Evolutionary conservation across 2,113 vertebrate genomes (phyloP).

Genomic region (Paramormyrops kingsleyae): DNA sequence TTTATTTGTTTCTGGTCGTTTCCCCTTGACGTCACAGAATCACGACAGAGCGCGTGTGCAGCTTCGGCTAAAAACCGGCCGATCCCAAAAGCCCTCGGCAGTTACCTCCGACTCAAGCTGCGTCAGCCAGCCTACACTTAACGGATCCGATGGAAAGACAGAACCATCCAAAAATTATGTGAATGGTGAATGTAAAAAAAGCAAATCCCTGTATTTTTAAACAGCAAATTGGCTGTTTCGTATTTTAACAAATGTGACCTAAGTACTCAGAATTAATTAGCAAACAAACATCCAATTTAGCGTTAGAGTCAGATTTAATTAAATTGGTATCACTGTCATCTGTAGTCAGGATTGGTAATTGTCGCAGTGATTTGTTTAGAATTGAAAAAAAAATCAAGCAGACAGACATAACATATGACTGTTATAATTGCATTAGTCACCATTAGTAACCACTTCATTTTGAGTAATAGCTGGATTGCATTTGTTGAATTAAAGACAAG

Average conservation of each 20-base stretch:
- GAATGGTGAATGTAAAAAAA: conserved; percentile 21
- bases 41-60: neutral
- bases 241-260: conserved; percentile 24
- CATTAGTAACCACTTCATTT: neutral
- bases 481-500: neutral
- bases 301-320: conserved; percentile 32
- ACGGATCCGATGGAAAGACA: neutral
- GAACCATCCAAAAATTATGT: conserved; percentile 15
- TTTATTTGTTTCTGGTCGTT: neutral
- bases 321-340: conserved; percentile 36
- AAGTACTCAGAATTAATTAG: conserved; percentile 19
- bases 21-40: neutral
- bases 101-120: too few relatives aligned
- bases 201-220: conserved; percentile 26
- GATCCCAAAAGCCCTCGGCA: neutral
- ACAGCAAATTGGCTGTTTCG: conserved; percentile 22
- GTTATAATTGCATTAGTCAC: neutral
- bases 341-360: conserved; percentile 2
- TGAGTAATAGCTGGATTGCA: neutral
- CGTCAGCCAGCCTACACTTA: neutral
- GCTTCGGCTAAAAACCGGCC: neutral
- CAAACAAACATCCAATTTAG: conserved; percentile 32
- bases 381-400: conserved; percentile 6
- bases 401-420: neutral
- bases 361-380: conserved; percentile 3